Conservation (phyloP, 2,113 vertebrate genomes). For the Tenebrosternarchus preto region DNA sequence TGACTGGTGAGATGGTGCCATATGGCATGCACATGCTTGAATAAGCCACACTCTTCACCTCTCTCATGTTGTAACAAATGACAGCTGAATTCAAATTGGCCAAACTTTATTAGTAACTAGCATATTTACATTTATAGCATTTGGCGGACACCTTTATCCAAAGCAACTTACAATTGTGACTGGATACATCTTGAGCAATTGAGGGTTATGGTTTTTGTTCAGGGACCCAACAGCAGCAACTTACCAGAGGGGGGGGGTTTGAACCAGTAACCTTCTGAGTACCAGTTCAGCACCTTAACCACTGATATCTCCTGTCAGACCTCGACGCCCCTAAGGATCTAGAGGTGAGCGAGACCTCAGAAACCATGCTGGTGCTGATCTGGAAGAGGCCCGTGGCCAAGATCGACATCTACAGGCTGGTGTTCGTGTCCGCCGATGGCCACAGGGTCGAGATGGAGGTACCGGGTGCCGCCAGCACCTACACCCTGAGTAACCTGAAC, state of each 20-base stretch:
- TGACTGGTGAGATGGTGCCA: constrained; percentile 82
- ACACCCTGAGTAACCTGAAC: constrained; percentile 74
- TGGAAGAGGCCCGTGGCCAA: constrained; percentile 88
- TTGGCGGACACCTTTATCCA: too few species aligned
- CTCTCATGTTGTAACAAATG: too few species aligned
- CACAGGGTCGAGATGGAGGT: constrained; percentile 74
- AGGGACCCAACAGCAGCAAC: too few species aligned
- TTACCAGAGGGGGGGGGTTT: too few species aligned
- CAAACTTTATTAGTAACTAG: neutral
- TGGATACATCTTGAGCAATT: too few species aligned
- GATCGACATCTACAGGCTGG: constrained; percentile 84
- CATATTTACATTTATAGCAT: neutral
- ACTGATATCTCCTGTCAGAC: constrained; percentile 73
- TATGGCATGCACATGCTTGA: too few species aligned
- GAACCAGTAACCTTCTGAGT: too few species aligned
- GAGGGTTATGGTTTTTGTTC: too few species aligned
- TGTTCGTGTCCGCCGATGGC: constrained; percentile 69
- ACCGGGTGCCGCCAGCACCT: constrained; percentile 72
- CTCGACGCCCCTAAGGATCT: constrained; percentile 89
- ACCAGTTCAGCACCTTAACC: too few species aligned
- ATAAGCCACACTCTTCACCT: too few species aligned
- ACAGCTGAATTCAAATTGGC: neutral
- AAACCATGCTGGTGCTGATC: constrained; percentile 79
- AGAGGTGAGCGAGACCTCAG: constrained; percentile 76
- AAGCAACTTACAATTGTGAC: too few species aligned